phyloP scores from a whole-genome alignment of 2,113 vertebrate species.

The Oncorhynchus nerka region DNA sequence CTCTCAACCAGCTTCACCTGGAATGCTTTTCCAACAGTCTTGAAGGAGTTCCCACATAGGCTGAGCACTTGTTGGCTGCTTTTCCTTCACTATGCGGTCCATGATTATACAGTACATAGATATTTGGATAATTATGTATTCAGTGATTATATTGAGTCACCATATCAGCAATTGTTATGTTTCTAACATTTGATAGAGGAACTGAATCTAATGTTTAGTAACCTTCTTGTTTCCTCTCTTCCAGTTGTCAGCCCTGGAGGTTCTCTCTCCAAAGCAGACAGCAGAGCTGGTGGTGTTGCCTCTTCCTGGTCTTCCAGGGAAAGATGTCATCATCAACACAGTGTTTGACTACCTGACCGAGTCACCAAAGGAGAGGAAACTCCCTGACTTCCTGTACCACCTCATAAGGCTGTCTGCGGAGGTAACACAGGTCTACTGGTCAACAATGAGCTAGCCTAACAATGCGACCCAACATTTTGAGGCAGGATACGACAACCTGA shows the following conservation, averaged over 20 bases:
- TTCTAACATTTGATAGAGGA: too few species aligned
- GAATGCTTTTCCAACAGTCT: too few species aligned
- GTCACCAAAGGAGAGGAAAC: slow-evolving; percentile 3
- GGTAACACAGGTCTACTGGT: slow-evolving; percentile 6
- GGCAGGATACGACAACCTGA: background rate
- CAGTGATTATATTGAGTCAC: too few species aligned
- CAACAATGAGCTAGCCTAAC: background rate
- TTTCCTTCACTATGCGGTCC: too few species aligned
- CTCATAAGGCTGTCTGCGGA: background rate
- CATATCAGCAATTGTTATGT: too few species aligned
- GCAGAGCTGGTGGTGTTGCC: slow-evolving; percentile 25
- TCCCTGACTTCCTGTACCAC: slow-evolving; percentile 7
- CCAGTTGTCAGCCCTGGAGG: slow-evolving; percentile 11
- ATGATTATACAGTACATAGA: too few species aligned
- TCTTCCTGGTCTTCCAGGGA: slow-evolving; percentile 5
- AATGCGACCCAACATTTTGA: background rate
- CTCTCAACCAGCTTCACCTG: too few species aligned
- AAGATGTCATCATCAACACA: slow-evolving; percentile 11
- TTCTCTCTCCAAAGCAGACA: slow-evolving; percentile 23
- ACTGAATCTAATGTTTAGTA: too few species aligned
- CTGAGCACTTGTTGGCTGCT: too few species aligned
- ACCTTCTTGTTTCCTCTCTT: background rate
- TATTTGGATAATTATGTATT: too few species aligned
- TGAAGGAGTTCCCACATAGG: too few species aligned
- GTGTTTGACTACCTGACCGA: slow-evolving; percentile 21